Percentiles rank a stretch among this genome's conserved stretches.
These are phyloP conservation scores for Basileuterus tristriatus DNA, from an alignment of 2,797 vertebrate species.

Conservation along the genomic window DNA sequence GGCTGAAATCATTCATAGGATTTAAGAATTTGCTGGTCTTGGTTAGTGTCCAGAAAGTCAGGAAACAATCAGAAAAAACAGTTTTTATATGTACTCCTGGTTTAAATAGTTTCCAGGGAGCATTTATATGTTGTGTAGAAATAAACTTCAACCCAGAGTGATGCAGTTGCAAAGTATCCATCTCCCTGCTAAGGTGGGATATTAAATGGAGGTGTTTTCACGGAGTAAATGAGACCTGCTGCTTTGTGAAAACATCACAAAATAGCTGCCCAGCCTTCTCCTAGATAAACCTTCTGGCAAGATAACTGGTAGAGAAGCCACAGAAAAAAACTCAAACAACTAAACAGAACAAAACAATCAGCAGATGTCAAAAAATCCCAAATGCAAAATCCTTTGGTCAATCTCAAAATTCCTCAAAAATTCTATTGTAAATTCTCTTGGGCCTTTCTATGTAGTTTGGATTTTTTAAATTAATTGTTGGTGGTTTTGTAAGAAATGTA, in stretches of 20 bases:
- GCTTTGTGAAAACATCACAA: not conserved
- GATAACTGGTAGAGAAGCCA: not conserved
- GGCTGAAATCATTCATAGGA: conserved; percentile 9
- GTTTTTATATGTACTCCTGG: conserved; percentile 29
- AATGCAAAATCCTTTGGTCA: not conserved
- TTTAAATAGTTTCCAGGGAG: conserved; percentile 32
- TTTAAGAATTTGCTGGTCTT: conserved; percentile 54
- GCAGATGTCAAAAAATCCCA: not conserved
- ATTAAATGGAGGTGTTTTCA: not conserved
- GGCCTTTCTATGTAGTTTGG: not conserved
- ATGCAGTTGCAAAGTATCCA: not conserved
- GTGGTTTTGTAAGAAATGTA: not conserved
- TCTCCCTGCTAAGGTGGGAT: not conserved
- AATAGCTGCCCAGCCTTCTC: not conserved
- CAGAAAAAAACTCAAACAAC: not conserved
- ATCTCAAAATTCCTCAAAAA: not conserved
- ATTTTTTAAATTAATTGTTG: not conserved
- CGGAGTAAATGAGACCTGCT: not conserved
- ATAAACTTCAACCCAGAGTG: not conserved
- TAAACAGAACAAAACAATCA: not conserved
- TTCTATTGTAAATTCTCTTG: not conserved
- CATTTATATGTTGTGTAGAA: not conserved
- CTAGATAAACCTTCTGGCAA: not conserved
- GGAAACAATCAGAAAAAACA: conserved; percentile 49
- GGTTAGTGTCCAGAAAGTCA: conserved; percentile 47